Percentiles rank a stretch among this genome's conserved stretches.
phyloP scores from a whole-genome alignment of 30 jellyfish, hydroid and myxozoan species.

The Aurelia sp. region DNA sequence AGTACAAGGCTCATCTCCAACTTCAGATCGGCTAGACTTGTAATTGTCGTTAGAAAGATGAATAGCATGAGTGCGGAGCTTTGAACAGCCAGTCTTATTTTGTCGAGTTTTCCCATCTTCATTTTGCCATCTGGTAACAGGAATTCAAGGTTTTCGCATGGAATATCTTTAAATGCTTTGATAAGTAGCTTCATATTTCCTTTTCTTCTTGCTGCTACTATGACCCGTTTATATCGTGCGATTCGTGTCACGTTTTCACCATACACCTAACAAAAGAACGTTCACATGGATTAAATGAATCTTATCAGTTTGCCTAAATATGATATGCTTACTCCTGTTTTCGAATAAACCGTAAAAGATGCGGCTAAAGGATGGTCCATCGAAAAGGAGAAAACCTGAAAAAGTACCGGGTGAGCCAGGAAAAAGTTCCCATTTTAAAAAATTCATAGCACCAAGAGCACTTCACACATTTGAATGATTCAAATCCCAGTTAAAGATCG shows the following conservation, averaged over 20 bases:
- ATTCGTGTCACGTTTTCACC: constrained; percentile 57
- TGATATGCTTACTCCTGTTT: no score
- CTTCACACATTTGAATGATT: no score
- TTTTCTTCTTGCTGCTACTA: constrained; percentile 60
- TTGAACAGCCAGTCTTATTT: constrained; percentile 52
- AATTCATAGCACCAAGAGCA: no score
- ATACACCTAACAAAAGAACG: constrained; percentile 44
- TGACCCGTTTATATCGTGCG: constrained; percentile 77
- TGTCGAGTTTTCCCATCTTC: constrained; percentile 65
- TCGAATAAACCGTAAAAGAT: no score
- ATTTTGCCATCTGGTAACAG: constrained; percentile 79
- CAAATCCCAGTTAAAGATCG: no score
- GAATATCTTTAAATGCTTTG: constrained; percentile 74
- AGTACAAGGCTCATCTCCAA: constrained; percentile 41
- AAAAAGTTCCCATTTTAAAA: no score
- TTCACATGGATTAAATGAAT: no score
- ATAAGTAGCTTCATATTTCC: constrained; percentile 39
- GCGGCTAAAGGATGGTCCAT: no score
- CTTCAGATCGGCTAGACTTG: constrained; percentile 43
- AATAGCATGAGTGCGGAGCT: constrained; percentile 17
- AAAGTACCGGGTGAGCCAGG: no score
- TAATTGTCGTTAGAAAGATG: constrained; percentile 43
- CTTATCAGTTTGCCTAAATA: no score
- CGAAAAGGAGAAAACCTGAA: no score
- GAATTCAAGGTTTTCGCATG: constrained; percentile 84